Evolutionary conservation across 2,888 invertebrate genomes (phyloP).

Genomic region (Drosophila infuscata): DNA sequence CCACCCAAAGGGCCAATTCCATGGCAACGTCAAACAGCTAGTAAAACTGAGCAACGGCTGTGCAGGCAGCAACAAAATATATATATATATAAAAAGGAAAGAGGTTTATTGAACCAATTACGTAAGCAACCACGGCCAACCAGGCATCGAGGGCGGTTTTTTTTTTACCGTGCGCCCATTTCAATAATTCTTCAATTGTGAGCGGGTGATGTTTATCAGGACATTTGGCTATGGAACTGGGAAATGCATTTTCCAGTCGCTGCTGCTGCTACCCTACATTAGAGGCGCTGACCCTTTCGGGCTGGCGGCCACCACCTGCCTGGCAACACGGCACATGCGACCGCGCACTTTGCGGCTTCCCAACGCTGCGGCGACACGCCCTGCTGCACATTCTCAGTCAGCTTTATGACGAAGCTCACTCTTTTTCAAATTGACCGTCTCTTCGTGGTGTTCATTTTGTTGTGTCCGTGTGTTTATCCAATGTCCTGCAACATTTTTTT

Average conservation of each 20-base stretch:
- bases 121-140: slow-evolving; percentile 50
- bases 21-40: slow-evolving; percentile 74
- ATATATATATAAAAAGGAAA: background rate
- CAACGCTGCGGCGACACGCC: slow-evolving; percentile 55
- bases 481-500: slow-evolving; percentile 53
- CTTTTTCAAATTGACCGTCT: slow-evolving; percentile 47
- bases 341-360: slow-evolving; percentile 79
- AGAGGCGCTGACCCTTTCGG: slow-evolving; percentile 61
- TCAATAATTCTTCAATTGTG: slow-evolving; percentile 35
- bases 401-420: slow-evolving; percentile 57
- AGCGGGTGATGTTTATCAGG: slow-evolving; percentile 32
- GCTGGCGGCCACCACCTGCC: slow-evolving; percentile 53
- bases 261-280: slow-evolving; percentile 67
- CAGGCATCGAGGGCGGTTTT: slow-evolving; percentile 19
- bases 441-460: background rate
- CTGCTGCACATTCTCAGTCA: slow-evolving; percentile 71
- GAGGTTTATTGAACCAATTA: slow-evolving; percentile 80
- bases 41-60: slow-evolving; percentile 28
- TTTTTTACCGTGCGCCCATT: slow-evolving; percentile 35
- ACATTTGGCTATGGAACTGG: slow-evolving; percentile 34
- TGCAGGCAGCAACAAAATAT: slow-evolving; percentile 25
- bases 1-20: slow-evolving; percentile 48
- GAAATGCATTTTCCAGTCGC: slow-evolving; percentile 63
- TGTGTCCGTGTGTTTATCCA: slow-evolving; percentile 15
- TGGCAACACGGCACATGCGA: slow-evolving; percentile 59